Base-by-base conservation (phyloP, 1,140 invertebrate genomes). In the Bombus confusus region DNA sequence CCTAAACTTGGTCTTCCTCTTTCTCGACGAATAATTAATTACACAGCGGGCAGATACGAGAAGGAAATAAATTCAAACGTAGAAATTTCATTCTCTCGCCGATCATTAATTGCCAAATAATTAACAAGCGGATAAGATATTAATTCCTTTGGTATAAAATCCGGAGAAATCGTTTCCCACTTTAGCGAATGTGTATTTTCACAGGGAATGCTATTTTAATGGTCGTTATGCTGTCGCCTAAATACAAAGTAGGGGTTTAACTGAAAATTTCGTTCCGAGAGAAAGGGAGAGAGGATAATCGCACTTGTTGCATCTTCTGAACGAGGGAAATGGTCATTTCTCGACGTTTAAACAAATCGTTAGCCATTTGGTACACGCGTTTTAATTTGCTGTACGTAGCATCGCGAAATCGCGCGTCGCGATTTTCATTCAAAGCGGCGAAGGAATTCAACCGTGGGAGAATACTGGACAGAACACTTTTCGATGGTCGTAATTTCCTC, bases 281-380 rank as follows among this genome's bases (percentile, higher is more conserved):
- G 66, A 37, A 13, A 39, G 10, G 4, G 68, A n/a, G 12, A 28
- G 18, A 41, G 22, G 18, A 31, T 80, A 80, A 69, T 80, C 69
- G 41, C 77, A 80, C 77, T 80, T 80, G 77, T 80, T 80, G 77
- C 77, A 22, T 52, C 43, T 41, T 68, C 47, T 41, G 64, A 66
- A 68, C 77, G 31, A 37, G 34, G 77, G 13, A 28, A 41, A 68
- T 18, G 8, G 62, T 79, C 64, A 66, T 41, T 18, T 4, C 31
- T 71, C 31, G 10, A 69, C 77, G 43, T 79, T 66, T 34, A 31
- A 80, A 68, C 22, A 47, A 34, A 80, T 80, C 41, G 66, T 47
- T 68, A 12, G n/a, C 31, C 31, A 34, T 15, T 47, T 37, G 9
- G 28, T 28, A 47, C 37, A 1, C 8, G 25, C 9, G 22, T 37